Evolutionary conservation across 2,113 vertebrate genomes (phyloP).

Genomic region (Gymnogyps californianus): DNA sequence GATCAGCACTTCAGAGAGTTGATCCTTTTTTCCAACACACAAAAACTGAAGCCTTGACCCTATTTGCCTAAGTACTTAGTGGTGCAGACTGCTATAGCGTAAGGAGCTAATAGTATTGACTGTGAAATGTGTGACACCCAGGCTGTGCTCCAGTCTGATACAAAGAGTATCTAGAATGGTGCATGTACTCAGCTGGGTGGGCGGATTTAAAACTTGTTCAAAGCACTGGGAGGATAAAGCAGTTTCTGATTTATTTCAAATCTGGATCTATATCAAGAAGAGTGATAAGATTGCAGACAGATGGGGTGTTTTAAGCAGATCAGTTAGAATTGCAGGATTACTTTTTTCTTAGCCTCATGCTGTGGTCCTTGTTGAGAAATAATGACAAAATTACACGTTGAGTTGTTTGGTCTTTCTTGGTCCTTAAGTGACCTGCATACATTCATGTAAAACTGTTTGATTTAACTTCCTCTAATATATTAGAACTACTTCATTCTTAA

Average conservation of each 20-base stretch:
- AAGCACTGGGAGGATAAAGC: neutral
- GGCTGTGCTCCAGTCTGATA: neutral
- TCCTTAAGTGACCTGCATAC: neutral
- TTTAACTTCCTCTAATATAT: neutral
- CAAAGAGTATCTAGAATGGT: too few species aligned
- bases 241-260: neutral
- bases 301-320: neutral
- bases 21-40: neutral
- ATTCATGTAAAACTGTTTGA: neutral
- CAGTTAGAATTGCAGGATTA: neutral
- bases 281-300: neutral
- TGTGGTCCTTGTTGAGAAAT: neutral
- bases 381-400: neutral
- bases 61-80: neutral
- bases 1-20: neutral
- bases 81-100: neutral
- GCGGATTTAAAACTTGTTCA: neutral
- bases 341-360: neutral
- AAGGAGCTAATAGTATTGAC: neutral
- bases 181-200: neutral
- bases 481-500: neutral
- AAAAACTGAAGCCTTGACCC: neutral
- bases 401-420: neutral
- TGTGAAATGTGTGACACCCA: fast-evolving
- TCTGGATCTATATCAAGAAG: neutral